Evolutionary conservation across 2,113 vertebrate genomes (phyloP), one percentile per base, ranked within the genome.

Genomic region (Pseudois nayaur): DNA sequence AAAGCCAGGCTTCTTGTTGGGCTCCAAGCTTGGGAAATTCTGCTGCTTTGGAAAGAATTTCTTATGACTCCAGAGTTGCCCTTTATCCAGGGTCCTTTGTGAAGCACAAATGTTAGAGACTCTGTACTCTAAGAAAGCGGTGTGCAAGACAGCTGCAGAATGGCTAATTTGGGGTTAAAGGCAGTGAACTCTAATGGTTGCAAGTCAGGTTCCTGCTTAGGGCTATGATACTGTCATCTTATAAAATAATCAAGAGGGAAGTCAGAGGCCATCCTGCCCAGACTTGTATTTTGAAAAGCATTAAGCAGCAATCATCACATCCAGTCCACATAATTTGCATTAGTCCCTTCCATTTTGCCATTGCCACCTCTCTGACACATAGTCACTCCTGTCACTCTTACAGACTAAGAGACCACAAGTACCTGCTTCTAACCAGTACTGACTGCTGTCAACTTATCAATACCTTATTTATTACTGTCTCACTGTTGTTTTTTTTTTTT

Each of bases 201-300:
- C 71, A 91, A 97, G 29, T 59, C 62, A 50, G 27, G 64, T 57
- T 93, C 83, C 62, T 92, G 96, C 97, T 96, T 94, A 84, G 54
- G 97, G 97, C 97, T 89, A 97, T 16, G 98, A 98, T 97, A 97
- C 98, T 92, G 50, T 86, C 5, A 23, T 92, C 97, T 97, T 83
- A 95, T 84, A 67, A 94, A 95, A 94, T 86, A 89, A 96, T 79
- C 25, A 23, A 91, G 97, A 94, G 97, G 92, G 90, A 97, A 97
- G 93, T 95, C 91, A 96, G 85, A 97, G 93, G 86, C 78, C 91
- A 93, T 89, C 95, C n/a, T 98, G 98, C 89, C 97, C 94, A 94
- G 97, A 97, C 98, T 96, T 97, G 98, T 71, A 81, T 91, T 89
- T 64, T 83, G 78, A 93, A 95, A 96, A 94, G 93, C 94, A 81